These are phyloP conservation scores for Strongylocentrotus purpuratus DNA, from an alignment of 35 echinoderm and acorn worm genomes.

Conservation along the genomic window DNA sequence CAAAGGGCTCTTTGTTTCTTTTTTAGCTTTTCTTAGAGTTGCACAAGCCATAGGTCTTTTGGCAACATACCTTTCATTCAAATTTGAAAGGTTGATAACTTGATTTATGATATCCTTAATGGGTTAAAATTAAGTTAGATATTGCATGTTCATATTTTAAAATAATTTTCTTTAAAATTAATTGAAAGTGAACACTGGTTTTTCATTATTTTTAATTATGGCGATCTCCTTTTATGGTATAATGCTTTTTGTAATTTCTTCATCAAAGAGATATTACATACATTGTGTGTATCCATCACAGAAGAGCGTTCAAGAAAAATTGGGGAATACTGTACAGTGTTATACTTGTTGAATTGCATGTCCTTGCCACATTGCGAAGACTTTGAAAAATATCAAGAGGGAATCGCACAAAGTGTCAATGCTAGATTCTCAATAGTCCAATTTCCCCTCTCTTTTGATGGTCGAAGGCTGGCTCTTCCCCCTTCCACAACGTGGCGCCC, in stretches of 20 bases:
- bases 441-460: neutral
- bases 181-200: too few species aligned
- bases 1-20: neutral
- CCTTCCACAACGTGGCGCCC: neutral
- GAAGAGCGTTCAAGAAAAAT: neutral
- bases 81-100: neutral
- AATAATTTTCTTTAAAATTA: too few species aligned
- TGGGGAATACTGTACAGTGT: neutral
- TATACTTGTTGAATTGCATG: neutral
- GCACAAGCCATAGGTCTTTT: too few species aligned
- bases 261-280: too few species aligned
- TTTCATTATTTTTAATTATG: too few species aligned
- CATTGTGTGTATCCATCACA: too few species aligned
- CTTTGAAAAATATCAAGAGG: neutral
- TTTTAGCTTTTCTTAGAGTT: too few species aligned
- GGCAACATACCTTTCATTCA: neutral
- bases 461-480: neutral
- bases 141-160: too few species aligned
- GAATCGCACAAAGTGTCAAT: neutral
- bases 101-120: too few species aligned
- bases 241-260: too few species aligned
- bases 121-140: too few species aligned
- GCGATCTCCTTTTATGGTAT: too few species aligned
- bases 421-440: neutral
- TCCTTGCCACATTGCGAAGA: neutral